Base-by-base conservation (phyloP, 2,888 invertebrate species). In the Eupithecia inturbata region DNA sequence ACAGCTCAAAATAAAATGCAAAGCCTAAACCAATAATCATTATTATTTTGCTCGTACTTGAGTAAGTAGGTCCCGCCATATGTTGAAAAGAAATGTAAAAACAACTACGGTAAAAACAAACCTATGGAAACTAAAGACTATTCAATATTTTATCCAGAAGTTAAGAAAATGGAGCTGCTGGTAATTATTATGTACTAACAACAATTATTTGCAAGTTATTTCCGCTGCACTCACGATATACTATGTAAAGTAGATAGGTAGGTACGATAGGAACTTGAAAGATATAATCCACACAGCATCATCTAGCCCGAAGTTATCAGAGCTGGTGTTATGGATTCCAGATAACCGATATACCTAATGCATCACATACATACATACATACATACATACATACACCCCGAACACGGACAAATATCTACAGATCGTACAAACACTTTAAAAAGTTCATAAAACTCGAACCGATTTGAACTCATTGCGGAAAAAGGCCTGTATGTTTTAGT, bases 401-500 rank as follows among this genome's bases (percentile, higher is more conserved):
- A 49, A 22, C 3, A 53, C 1, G 12, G 14, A 53, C 5, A 22
- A 57, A 12, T 26, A 26, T 26, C 26, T 22, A 3, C 22, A 26
- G 12, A 26, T 49, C 45, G n/a, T n/a, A 9, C 49, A 49, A 49
- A 41, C 3, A 9, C 9, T 19, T 28, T 28, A 9, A 28, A 31
- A 31, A 31, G 28, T 62, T 62, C 62, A 62, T 31, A 62, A 62
- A 31, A 31, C 28, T 31, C 49, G 26, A 19, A 62, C 57, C 31
- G 62, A 62, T 62, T 62, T 31, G 62, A 62, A 62, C 62, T 62
- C 28, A 31, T 62, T 62, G 62, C 31, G 31, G 31, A 62, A 62
- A 53, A 62, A 31, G 31, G 62, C 39, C 39, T 16, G 39, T 22
- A 22, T 66, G 66, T 39, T 66, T 66, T 41, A 36, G 66, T 68